phyloP scores from a whole-genome alignment of 2,113 vertebrate genomes.

The Pseudonaja textilis region DNA sequence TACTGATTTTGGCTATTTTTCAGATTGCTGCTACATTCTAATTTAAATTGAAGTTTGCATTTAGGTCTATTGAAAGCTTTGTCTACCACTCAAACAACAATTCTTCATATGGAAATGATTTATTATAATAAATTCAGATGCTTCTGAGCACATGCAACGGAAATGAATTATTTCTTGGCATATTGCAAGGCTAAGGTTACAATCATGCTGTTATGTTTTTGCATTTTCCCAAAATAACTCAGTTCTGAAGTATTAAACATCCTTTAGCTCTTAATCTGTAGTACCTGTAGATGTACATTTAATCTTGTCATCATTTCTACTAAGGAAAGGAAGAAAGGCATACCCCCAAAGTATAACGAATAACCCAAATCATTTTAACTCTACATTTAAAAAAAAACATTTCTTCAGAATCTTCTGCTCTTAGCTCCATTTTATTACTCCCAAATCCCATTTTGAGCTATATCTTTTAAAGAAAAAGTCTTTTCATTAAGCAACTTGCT shows the following conservation, averaged over 20 bases:
- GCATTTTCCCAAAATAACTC: neutral
- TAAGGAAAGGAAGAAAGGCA: neutral
- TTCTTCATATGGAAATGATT: constrained; percentile 28
- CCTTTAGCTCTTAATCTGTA: neutral
- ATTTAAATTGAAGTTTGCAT: neutral
- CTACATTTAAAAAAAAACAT: neutral
- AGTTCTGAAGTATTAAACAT: neutral
- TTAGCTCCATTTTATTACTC: neutral
- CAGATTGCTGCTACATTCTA: neutral
- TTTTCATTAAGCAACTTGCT: neutral
- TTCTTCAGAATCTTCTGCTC: neutral
- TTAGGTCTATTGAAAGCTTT: constrained; percentile 4
- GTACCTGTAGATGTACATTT: neutral
- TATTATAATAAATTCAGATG: constrained; percentile 8
- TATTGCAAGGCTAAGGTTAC: neutral
- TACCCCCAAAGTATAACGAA: neutral
- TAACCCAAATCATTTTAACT: neutral
- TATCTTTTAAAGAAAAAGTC: neutral
- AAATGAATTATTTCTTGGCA: constrained; percentile 25
- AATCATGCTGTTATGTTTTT: neutral
- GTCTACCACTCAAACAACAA: neutral
- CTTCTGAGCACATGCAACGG: neutral
- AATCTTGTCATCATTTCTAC: neutral
- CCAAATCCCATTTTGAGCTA: neutral
- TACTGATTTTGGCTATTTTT: neutral